These are phyloP conservation scores for Catocala nupta DNA, from an alignment of 2,888 invertebrate species.

Conservation along the genomic window DNA sequence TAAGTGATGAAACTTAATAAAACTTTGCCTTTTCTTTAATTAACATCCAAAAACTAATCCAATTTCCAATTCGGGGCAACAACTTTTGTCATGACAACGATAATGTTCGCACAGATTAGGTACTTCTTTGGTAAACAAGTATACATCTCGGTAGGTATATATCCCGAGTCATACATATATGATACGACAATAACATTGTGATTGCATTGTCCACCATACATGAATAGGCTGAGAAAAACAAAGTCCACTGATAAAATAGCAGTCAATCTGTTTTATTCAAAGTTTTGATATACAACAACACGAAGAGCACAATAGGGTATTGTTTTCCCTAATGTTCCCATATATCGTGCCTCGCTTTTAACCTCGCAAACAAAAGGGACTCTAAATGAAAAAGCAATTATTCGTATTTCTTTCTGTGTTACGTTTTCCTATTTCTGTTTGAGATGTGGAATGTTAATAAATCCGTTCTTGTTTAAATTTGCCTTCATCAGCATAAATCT, in stretches of 20 bases:
- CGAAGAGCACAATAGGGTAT: conserved; percentile 66
- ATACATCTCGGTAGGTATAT: background rate
- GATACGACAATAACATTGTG: conserved; percentile 22
- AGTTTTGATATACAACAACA: conserved; percentile 62
- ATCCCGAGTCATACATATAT: conserved; percentile 17
- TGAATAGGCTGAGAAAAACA: conserved; percentile 38
- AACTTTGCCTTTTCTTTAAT: conserved; percentile 56
- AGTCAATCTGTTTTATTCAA: conserved; percentile 64
- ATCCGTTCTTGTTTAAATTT: conserved; percentile 37
- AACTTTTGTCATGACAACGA: conserved; percentile 35
- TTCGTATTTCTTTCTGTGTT: conserved; percentile 66
- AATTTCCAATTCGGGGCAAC: conserved; percentile 47
- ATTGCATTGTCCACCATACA: conserved; percentile 25
- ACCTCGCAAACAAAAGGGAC: conserved; percentile 68
- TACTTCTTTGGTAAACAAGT: conserved; percentile 24
- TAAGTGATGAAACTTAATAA: conserved; percentile 42
- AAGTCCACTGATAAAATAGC: conserved; percentile 52
- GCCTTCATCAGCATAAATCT: conserved; percentile 31
- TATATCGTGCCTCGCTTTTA: conserved; percentile 74
- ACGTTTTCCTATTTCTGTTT: conserved; percentile 57
- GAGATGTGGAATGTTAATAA: conserved; percentile 52
- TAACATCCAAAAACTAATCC: conserved; percentile 55
- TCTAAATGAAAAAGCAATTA: conserved; percentile 77
- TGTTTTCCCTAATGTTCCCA: conserved; percentile 77
- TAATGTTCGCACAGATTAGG: conserved; percentile 25